These are phyloP conservation scores for Malurus elegans DNA, from an alignment of 2,113 vertebrate genomes.

Conservation along the genomic window DNA sequence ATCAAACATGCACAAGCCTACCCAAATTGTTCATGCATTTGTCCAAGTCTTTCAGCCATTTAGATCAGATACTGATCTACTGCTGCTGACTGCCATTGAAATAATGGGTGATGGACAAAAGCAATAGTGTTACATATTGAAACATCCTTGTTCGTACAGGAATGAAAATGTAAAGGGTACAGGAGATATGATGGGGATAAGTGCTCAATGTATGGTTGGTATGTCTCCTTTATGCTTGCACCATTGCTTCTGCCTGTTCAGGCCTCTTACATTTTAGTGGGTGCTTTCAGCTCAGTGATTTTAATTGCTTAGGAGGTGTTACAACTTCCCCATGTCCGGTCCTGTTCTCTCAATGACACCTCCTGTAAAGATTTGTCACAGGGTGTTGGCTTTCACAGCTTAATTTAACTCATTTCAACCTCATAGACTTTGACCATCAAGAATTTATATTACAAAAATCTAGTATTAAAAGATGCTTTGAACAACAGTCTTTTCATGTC, in stretches of 20 bases:
- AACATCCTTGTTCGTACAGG: neutral
- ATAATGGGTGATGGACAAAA: neutral
- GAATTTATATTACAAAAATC: neutral
- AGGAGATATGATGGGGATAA: neutral
- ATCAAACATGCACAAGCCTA: neutral
- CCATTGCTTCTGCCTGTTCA: neutral
- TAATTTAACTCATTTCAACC: neutral
- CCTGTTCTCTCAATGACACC: neutral
- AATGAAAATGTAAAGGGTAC: neutral
- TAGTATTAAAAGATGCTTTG: neutral
- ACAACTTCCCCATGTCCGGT: fast-evolving
- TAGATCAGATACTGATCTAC: neutral
- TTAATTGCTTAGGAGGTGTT: neutral
- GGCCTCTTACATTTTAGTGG: neutral
- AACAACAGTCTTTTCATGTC: neutral
- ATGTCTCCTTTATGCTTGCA: neutral
- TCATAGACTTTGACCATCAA: neutral
- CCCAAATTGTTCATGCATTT: neutral
- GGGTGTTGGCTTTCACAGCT: neutral
- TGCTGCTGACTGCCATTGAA: neutral
- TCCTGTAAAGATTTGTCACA: neutral
- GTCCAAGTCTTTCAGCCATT: neutral
- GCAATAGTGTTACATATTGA: neutral
- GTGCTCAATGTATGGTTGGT: neutral
- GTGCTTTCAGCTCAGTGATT: neutral